These are phyloP conservation scores for Clarias batrachus DNA, from an alignment of 2,113 vertebrate species.

Conservation along the genomic window DNA sequence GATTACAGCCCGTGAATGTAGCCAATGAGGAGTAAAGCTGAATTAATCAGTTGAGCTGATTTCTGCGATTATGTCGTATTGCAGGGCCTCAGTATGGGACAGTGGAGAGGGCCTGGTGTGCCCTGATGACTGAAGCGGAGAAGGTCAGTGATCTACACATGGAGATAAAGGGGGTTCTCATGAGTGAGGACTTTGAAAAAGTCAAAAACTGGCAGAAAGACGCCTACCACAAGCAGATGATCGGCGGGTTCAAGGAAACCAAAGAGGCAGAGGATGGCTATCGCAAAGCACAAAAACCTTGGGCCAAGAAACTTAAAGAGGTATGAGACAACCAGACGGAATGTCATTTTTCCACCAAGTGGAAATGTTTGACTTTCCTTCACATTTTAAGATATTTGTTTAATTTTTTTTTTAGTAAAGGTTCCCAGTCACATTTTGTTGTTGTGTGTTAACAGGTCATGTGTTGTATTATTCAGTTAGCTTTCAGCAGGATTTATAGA, in stretches of 20 bases:
- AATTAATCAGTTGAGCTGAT: background rate
- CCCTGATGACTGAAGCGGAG: slow-evolving; percentile 92
- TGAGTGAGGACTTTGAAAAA: slow-evolving; percentile 97
- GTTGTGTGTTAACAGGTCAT: slow-evolving; percentile 2
- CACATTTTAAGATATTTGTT: background rate
- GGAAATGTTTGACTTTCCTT: background rate
- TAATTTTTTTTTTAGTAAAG: background rate
- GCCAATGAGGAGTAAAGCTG: background rate
- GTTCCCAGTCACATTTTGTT: background rate
- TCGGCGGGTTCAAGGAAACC: slow-evolving; percentile 96
- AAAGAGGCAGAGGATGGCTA: slow-evolving; percentile 96
- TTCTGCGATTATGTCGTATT: background rate
- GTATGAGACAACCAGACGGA: slow-evolving; percentile 60
- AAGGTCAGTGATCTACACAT: slow-evolving; percentile 95
- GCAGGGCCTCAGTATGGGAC: slow-evolving; percentile 95
- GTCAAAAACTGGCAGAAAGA: slow-evolving; percentile 99
- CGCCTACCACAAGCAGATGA: slow-evolving; percentile 97
- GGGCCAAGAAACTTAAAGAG: slow-evolving; percentile 99
- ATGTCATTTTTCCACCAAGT: background rate
- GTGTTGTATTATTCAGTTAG: background rate
- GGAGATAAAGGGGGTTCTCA: slow-evolving; percentile 87
- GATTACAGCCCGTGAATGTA: background rate
- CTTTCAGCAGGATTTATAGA: background rate
- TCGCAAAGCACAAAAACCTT: slow-evolving; percentile 98
- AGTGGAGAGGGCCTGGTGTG: slow-evolving; percentile 88